These are phyloP conservation scores for Drosophila pachea DNA, from an alignment of 1,140 invertebrate species.

Conservation along the genomic window DNA sequence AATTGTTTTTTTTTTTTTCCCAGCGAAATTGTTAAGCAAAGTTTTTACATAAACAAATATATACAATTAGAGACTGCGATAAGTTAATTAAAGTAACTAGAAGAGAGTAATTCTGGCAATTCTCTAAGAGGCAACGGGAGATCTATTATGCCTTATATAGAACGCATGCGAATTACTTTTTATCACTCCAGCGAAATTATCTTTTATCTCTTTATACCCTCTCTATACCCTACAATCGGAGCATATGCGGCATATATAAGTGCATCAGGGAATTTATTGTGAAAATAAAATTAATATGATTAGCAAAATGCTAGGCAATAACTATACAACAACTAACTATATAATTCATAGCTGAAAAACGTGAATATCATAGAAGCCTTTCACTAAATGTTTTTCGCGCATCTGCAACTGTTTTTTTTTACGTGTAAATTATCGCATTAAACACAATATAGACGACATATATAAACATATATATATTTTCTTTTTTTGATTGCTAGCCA, in stretches of 20 bases:
- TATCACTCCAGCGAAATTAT: conserved; percentile 17
- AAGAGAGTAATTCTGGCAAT: too few species aligned
- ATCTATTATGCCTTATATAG: conserved; percentile 13
- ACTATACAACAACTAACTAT: too few species aligned
- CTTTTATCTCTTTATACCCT: background rate
- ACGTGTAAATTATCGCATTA: conserved; percentile 11
- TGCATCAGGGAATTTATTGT: too few species aligned
- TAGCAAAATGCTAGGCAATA: too few species aligned
- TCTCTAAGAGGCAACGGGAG: too few species aligned
- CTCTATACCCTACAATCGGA: too few species aligned
- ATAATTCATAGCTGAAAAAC: conserved; percentile 2
- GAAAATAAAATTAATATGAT: too few species aligned
- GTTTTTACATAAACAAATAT: background rate
- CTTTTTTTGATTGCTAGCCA: conserved; percentile 14
- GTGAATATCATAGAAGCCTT: too few species aligned
- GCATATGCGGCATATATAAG: too few species aligned
- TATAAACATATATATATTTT: background rate
- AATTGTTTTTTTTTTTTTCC: background rate
- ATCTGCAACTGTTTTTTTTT: background rate
- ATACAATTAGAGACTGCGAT: too few species aligned
- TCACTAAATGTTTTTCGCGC: background rate
- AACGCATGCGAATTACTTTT: conserved; percentile 6
- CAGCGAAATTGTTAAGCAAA: background rate
- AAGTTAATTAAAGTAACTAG: too few species aligned
- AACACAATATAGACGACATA: conserved; percentile 21